These are phyloP conservation scores for Mythimna albipuncta DNA, from an alignment of 2,888 invertebrate genomes.

Conservation along the genomic window DNA sequence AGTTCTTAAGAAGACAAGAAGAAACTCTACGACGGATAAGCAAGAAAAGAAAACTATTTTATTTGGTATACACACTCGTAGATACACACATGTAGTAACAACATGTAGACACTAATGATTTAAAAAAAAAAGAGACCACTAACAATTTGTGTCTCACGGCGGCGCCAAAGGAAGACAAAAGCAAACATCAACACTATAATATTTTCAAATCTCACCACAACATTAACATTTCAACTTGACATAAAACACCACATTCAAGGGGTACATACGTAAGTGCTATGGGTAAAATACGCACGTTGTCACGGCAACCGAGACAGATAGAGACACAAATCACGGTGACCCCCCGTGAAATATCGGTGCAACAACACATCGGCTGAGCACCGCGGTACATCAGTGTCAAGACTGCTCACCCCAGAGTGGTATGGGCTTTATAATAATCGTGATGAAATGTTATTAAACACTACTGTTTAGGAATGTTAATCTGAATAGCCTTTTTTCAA, in stretches of 20 bases:
- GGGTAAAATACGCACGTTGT: constrained; percentile 37
- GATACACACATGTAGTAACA: too few relatives aligned
- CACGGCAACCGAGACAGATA: constrained; percentile 41
- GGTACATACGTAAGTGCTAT: constrained; percentile 7
- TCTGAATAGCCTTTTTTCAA: not conserved
- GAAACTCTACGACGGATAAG: too few relatives aligned
- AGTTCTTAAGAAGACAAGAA: too few relatives aligned
- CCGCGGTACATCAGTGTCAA: constrained; percentile 14
- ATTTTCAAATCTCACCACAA: not conserved
- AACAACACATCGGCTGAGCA: constrained; percentile 36
- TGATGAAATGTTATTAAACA: not conserved
- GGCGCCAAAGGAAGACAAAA: too few relatives aligned
- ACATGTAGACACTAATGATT: too few relatives aligned
- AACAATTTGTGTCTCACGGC: too few relatives aligned
- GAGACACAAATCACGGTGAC: constrained; percentile 37
- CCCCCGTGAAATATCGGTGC: constrained; percentile 45
- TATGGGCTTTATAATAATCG: not conserved
- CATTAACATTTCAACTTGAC: not conserved
- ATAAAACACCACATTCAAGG: constrained; percentile 1
- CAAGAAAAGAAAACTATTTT: not conserved
- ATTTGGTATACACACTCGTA: too few relatives aligned
- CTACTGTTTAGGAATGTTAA: not conserved
- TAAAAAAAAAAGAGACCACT: too few relatives aligned
- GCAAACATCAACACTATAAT: not conserved
- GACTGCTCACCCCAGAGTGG: constrained; percentile 1